phyloP scores from a whole-genome alignment of 1,140 invertebrate genomes.

The Psilanteris sp. region DNA sequence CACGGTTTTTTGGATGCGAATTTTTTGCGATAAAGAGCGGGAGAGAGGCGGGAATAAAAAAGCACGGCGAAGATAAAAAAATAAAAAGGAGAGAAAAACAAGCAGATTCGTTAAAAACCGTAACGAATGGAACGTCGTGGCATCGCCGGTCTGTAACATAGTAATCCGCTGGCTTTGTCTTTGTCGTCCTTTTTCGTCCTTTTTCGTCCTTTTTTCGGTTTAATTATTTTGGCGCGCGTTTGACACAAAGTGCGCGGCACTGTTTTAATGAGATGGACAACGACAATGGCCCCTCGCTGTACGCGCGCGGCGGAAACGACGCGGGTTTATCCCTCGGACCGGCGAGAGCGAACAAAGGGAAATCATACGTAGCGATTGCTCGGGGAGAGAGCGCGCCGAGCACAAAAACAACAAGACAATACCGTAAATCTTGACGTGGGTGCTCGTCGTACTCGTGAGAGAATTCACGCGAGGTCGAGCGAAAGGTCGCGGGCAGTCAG shows the following conservation, averaged over 20 bases:
- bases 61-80: not conserved
- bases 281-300: constrained; percentile 46
- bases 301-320: constrained; percentile 41
- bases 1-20: no score
- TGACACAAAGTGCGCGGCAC: constrained; percentile 56
- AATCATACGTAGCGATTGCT: constrained; percentile 61
- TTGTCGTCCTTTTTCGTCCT: not conserved
- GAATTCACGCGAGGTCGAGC: constrained; percentile 65
- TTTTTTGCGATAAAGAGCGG: no score
- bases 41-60: no score
- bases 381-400: constrained; percentile 36
- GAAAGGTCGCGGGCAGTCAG: constrained; percentile 61
- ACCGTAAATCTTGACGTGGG: constrained; percentile 62
- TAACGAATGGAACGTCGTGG: constrained; percentile 32
- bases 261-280: constrained; percentile 60
- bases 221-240: constrained; percentile 53
- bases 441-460: constrained; percentile 62
- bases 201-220: constrained; percentile 9
- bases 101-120: constrained; percentile 29
- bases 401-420: constrained; percentile 57
- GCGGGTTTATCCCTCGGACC: constrained; percentile 55
- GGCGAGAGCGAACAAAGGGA: constrained; percentile 60
- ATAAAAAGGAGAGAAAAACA: constrained; percentile 1
- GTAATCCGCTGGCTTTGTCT: constrained; percentile 12
- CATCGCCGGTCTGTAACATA: constrained; percentile 37